These are phyloP conservation scores for Phymastichus coffea DNA, from an alignment of 1,140 invertebrate genomes.

Conservation along the genomic window DNA sequence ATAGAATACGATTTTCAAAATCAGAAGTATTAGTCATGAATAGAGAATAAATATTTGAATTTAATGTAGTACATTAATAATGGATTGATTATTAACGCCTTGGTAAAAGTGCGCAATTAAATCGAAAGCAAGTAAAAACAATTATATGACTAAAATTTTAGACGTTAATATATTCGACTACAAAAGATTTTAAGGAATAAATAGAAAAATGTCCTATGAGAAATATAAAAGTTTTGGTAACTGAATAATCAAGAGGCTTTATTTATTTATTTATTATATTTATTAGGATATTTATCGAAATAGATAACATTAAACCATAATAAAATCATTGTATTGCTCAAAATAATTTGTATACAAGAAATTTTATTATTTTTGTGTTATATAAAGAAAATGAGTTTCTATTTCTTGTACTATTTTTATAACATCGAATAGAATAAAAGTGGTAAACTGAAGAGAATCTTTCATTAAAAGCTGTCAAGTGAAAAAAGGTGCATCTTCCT, in stretches of 20 bases:
- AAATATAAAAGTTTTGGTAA: neutral
- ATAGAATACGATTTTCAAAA: no score
- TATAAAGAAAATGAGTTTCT: neutral
- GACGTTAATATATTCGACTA: no score
- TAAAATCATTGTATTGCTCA: neutral
- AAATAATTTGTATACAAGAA: neutral
- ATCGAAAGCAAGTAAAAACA: no score
- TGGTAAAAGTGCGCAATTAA: no score
- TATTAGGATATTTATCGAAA: neutral
- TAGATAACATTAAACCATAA: neutral
- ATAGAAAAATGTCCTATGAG: no score
- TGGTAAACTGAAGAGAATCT: neutral
- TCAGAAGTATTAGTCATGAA: no score
- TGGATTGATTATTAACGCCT: no score
- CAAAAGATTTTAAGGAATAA: no score
- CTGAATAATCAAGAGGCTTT: neutral
- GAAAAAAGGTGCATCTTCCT: slow-evolving; percentile 2
- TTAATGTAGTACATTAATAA: no score
- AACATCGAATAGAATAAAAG: no score
- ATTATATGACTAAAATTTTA: no score
- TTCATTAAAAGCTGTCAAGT: slow-evolving; percentile 4
- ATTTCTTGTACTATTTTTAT: neutral
- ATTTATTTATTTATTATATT: slow-evolving; percentile 2
- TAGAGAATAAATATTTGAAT: no score
- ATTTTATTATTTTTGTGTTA: neutral